Conservation (phyloP, 2,797 vertebrate genomes). For the Paratrypauchen microcephalus region DNA sequence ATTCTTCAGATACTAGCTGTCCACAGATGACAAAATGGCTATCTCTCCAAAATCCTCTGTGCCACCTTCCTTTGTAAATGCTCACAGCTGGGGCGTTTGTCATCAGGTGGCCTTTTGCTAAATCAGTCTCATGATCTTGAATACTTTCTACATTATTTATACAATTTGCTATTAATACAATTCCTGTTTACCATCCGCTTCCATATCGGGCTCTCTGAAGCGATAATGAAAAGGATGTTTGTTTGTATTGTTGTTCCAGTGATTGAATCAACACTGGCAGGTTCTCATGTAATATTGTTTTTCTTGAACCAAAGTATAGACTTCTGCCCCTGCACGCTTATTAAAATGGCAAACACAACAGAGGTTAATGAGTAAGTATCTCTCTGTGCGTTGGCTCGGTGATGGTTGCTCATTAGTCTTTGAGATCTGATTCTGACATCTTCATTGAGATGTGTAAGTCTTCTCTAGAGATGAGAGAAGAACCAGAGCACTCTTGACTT, state of each 20-base stretch:
- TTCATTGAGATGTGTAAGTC: conserved; percentile 46
- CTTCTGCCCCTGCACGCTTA: conserved; percentile 45
- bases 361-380: conserved; percentile 31
- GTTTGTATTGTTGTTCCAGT: conserved; percentile 61
- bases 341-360: conserved; percentile 55
- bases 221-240: conserved; percentile 77
- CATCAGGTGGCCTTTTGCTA: conserved; percentile 67
- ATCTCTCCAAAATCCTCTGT: conserved; percentile 28
- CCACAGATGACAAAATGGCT: conserved; percentile 35
- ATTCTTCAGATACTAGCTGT: conserved; percentile 53
- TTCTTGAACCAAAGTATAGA: conserved; percentile 24
- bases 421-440: conserved; percentile 46
- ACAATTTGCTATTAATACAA: conserved; percentile 62
- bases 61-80: conserved; percentile 28
- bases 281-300: conserved; percentile 44
- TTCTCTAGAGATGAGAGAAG: conserved; percentile 37
- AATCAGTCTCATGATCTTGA: conserved; percentile 51
- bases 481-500: conserved; percentile 30
- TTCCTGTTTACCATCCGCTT: conserved; percentile 77
- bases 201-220: conserved; percentile 64
- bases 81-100: conserved; percentile 25
- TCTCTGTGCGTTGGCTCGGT: conserved; percentile 36
- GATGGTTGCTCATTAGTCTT: conserved; percentile 49
- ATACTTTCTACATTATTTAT: conserved; percentile 63
- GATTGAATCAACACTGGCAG: conserved; percentile 52